phyloP scores from a whole-genome alignment of 2,888 invertebrate genomes.

The Leptinotarsa peninsularis region DNA sequence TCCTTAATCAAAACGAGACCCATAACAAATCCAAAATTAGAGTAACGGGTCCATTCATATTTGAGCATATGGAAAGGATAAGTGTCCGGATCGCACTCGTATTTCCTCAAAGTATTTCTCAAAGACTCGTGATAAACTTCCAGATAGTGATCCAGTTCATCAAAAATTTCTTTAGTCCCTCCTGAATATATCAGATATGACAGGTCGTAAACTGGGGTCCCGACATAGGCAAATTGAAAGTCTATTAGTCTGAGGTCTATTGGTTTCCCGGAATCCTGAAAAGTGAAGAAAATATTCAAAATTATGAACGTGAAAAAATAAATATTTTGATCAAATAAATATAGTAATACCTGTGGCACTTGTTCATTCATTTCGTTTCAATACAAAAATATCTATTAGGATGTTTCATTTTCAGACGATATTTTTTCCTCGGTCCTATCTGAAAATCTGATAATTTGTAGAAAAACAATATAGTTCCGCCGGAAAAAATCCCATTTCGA shows the following conservation, averaged over 20 bases:
- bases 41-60: constrained; percentile 51
- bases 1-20: constrained; percentile 42
- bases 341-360: too few relatives aligned
- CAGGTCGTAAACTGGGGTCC: constrained; percentile 56
- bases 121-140: constrained; percentile 58
- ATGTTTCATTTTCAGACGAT: too few relatives aligned
- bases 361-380: too few relatives aligned
- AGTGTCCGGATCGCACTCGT: constrained; percentile 53
- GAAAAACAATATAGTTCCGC: too few relatives aligned
- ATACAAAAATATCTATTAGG: too few relatives aligned
- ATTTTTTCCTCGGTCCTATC: too few relatives aligned
- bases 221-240: constrained; percentile 32
- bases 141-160: constrained; percentile 55
- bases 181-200: constrained; percentile 60
- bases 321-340: too few relatives aligned
- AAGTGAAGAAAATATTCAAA: constrained; percentile 4
- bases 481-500: too few relatives aligned
- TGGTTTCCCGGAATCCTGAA: constrained; percentile 27
- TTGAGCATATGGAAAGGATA: constrained; percentile 54
- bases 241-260: constrained; percentile 36
- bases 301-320: too few relatives aligned
- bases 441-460: too few relatives aligned
- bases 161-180: constrained; percentile 52
- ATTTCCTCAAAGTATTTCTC: constrained; percentile 46
- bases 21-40: constrained; percentile 46